Evolutionary conservation across 2,113 vertebrate genomes (phyloP), one percentile per base, ranked within the genome.

Genomic region (Sciurus niger): DNA sequence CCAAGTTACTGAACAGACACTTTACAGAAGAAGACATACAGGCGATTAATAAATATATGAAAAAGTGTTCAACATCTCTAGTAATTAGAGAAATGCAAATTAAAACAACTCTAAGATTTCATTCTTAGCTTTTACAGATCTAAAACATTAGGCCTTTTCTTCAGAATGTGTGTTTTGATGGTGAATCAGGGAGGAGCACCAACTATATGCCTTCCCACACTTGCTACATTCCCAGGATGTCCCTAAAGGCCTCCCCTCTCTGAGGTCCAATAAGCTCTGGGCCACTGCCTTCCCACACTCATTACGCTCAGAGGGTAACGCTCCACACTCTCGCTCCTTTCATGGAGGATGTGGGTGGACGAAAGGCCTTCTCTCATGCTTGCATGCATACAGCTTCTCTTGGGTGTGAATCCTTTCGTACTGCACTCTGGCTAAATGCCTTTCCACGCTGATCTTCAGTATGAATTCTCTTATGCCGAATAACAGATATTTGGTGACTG

Each of bases 301-400:
- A 0, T 43, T 77, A 28, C 98, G 98, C 20, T 93, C 88, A 53
- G 98, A 98, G 1, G 98, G 98, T 9, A 37, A 37, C 96, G 97
- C 93, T 98, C 97, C 97, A 99, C 98, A 0, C 98, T 98, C 58
- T 99, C 99, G 25, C 98, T 99, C 12, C 98, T 98, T n/a, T 98
- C 97, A 65, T 99, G 99, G 0, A 98, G 98, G 63, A 99, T 98
- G 98, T 98, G 46, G 98, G 97, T 8, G 98, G 98, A 0, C 98
- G 98, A 58, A 99, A 99, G 97, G 98, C 98, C 97, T 99, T 99
- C 0, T 98, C 98, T 14, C 99, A 99, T 1, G 98, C 98, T 96
- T 97, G 96, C 99, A 99, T 0, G 51, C 94, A 70, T 99, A 98
- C 0, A 98, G 98, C 32, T 94, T 96, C 89, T 97, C 95, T 24